Evolutionary conservation across 2,888 invertebrate genomes (phyloP).

Genomic region (Mycalesis mineus): DNA sequence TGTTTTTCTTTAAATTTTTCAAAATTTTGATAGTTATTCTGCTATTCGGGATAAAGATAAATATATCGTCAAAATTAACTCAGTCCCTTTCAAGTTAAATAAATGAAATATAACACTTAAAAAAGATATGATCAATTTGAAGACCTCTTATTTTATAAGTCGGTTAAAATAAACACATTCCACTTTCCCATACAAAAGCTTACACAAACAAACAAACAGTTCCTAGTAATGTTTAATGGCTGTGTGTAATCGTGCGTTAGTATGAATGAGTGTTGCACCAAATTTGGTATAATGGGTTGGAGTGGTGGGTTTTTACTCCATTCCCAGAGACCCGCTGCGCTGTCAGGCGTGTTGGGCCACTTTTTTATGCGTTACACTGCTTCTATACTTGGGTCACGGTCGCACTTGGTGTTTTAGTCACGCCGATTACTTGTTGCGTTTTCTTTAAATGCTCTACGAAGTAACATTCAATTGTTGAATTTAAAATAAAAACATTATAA

Average conservation of each 20-base stretch:
- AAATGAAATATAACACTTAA: too few relatives aligned
- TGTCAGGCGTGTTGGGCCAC: not conserved
- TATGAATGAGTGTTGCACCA: not conserved
- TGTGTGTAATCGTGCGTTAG: not conserved
- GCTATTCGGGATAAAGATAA: too few relatives aligned
- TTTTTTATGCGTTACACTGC: not conserved
- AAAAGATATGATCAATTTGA: too few relatives aligned
- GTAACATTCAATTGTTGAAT: too few relatives aligned
- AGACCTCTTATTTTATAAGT: too few relatives aligned
- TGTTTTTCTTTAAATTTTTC: too few relatives aligned
- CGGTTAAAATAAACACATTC: too few relatives aligned
- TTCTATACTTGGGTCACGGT: not conserved
- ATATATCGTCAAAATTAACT: too few relatives aligned
- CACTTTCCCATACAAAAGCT: not conserved
- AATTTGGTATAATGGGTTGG: slow-evolving; percentile 1
- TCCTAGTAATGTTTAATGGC: not conserved
- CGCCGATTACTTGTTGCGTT: not conserved
- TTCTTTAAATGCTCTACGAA: not conserved
- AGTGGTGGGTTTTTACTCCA: slow-evolving; percentile 5
- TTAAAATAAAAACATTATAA: too few relatives aligned
- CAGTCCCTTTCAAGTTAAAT: too few relatives aligned
- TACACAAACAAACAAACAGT: not conserved
- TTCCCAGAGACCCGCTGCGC: not conserved
- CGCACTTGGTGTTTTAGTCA: not conserved
- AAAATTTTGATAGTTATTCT: too few relatives aligned